Evolutionary conservation across 2,797 vertebrate genomes (phyloP), one percentile per base, ranked within the genome.

Genomic region (Scolopax bukidnonensis): DNA sequence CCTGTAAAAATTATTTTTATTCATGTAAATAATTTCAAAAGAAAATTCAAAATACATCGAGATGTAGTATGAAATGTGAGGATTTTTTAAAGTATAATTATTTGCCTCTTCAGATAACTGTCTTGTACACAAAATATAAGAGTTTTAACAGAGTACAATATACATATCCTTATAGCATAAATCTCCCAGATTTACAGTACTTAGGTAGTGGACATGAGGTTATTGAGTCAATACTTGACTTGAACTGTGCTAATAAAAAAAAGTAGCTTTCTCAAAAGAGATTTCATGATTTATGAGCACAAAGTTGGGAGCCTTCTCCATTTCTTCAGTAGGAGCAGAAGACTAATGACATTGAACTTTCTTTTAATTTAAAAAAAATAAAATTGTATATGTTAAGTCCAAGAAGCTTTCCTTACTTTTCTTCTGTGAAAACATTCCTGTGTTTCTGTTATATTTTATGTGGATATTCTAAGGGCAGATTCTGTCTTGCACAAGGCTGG

Each of bases 311-410:
- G 6, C 16, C 4, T 67, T 10, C 56, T 81, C 12, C 36, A 14
- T 59, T 38, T 70, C 17, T 63, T 89, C 18, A 61, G 23, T 38
- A 45, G 19, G 20, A 53, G 12, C 5, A 54, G 11, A 53, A 53
- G 5, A 25, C 10, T 45, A 87, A 65, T 21, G 28, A 53, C 5
- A 24, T 28, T 47, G 33, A 69, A 16, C 2, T 64, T 78, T 51
- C 11, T 68, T 76, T 64, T 65, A 33, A 56, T 7, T 64, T 68
- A 10, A 51, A 57, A 36, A 5, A 36, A 36, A 36, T 36, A 40
- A 41, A 30, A 8, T 0, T 40, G 64, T 64, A 47, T 17, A 8
- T 80, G 10, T 0, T 24, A 40, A 30, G 1, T 83, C 16, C 28
- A 38, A 50, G 25, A 64, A 79, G 2, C 8, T 74, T 89, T 70